Percentiles rank a stretch among this genome's conserved stretches.
These are phyloP conservation scores for Nebria ingens DNA, from an alignment of 1,140 invertebrate species.

Conservation along the genomic window DNA sequence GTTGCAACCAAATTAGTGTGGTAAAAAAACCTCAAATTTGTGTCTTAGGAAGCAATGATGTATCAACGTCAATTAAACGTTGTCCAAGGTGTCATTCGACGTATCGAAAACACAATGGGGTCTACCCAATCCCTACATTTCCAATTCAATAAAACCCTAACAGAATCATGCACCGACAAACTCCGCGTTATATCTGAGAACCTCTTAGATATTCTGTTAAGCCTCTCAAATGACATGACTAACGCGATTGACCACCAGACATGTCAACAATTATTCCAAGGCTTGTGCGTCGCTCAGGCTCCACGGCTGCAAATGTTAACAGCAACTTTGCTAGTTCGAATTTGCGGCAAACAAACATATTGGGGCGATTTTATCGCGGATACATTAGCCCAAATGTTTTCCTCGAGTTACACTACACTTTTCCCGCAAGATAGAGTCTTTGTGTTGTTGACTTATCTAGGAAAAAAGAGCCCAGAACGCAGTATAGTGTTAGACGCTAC, in stretches of 20 bases:
- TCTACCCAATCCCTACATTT: not conserved
- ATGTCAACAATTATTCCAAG: conserved; percentile 59
- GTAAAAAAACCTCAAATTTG: no score
- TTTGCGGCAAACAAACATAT: conserved; percentile 71
- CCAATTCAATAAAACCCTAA: conserved; percentile 34
- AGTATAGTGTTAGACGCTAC: conserved; percentile 52
- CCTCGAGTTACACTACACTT: conserved; percentile 61
- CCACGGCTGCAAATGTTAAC: conserved; percentile 55
- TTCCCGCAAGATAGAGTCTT: conserved; percentile 84
- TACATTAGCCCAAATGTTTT: conserved; percentile 67
- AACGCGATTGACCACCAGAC: conserved; percentile 48
- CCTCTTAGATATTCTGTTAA: conserved; percentile 65
- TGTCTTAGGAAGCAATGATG: conserved; percentile 59
- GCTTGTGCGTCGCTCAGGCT: conserved; percentile 45
- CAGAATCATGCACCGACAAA: conserved; percentile 60
- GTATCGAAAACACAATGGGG: conserved; percentile 42
- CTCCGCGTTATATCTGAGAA: conserved; percentile 67
- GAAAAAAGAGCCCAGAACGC: conserved; percentile 61
- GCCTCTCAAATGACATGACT: conserved; percentile 45
- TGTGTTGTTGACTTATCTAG: conserved; percentile 75
- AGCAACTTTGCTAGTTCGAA: conserved; percentile 66
- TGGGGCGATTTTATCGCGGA: conserved; percentile 82
- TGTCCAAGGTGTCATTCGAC: conserved; percentile 56
- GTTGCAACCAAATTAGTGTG: conserved; percentile 12
- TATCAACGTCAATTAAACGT: conserved; percentile 73